A percentile compares a stretch with the other conserved stretches of the same genome.
These are phyloP conservation scores for Sus scrofa DNA, from an alignment of 2,113 vertebrate genomes.

Conservation along the genomic window T2T-Sscrofa CM000827.6:59670501-59671000, in stretches of 20 bases:
- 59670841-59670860: background rate
- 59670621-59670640: too few species aligned
- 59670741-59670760: background rate
- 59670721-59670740: background rate
- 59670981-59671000: background rate
- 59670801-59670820: background rate
- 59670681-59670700: background rate
- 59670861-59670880: background rate
- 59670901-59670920: background rate
- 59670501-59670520: too few species aligned
- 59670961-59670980: background rate
- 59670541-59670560: too few species aligned
- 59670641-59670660: too few species aligned
- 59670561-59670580: too few species aligned
- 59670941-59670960: background rate
- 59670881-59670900: background rate
- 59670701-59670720: background rate
- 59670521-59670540: too few species aligned
- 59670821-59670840: background rate
- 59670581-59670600: too few species aligned
- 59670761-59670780: background rate
- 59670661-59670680: too few species aligned
- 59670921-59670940: background rate
- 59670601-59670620: too few species aligned
- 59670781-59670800: constrained; percentile 37